Conservation (phyloP, 2,797 vertebrate species). For the Peromyscus nudipes region DNA sequence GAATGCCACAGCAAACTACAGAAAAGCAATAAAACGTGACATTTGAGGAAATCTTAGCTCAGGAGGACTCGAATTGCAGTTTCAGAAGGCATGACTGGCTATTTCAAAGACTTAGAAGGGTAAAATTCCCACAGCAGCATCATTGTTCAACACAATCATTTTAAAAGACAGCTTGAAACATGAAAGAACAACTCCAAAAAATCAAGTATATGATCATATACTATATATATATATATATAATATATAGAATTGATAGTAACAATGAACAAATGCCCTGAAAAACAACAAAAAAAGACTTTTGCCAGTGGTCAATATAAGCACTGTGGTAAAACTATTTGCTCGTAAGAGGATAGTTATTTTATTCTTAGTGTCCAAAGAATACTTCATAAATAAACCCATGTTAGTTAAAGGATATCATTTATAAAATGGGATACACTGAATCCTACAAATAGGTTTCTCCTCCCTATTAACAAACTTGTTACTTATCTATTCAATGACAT, state of each 20-base stretch:
- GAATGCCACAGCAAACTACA: background rate
- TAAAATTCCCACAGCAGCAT: background rate
- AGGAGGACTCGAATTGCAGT: background rate
- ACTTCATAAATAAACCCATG: constrained; percentile 66
- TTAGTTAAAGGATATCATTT: constrained; percentile 69
- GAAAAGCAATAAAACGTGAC: constrained; percentile 12
- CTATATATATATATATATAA: background rate
- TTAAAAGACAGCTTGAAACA: constrained; percentile 67
- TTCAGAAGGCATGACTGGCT: background rate
- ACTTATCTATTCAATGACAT: constrained; percentile 14
- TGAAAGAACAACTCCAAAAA: constrained; percentile 61
- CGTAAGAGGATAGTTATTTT: constrained; percentile 62
- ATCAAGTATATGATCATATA: constrained; percentile 48
- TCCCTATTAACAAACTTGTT: constrained; percentile 16
- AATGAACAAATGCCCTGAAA: constrained; percentile 46
- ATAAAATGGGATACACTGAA: constrained; percentile 63
- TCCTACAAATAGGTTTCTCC: background rate
- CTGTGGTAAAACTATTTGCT: constrained; percentile 20
- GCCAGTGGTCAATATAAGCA: constrained; percentile 48
- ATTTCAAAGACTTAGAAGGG: constrained; percentile 16
- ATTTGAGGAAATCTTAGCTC: background rate
- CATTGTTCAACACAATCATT: constrained; percentile 53
- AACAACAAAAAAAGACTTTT: constrained; percentile 58
- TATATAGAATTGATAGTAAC: constrained; percentile 61
- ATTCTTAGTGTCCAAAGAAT: constrained; percentile 68